A percentile compares a stretch with the other conserved stretches of the same genome.
Evolutionary conservation across 2,888 invertebrate genomes (phyloP).

Genomic region (Lycophotia porphyrea): DNA sequence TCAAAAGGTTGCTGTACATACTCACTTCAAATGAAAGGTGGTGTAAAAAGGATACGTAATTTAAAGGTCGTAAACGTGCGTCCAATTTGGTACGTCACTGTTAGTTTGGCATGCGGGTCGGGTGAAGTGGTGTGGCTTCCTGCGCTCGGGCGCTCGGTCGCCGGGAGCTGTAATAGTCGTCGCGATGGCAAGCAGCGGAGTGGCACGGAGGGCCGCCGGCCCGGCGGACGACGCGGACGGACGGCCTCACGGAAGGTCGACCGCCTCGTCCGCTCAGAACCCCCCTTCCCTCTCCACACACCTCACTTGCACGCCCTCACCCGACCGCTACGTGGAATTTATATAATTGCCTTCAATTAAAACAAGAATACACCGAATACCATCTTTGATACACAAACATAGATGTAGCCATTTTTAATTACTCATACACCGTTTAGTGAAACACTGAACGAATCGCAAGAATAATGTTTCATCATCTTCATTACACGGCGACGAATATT

Average conservation of each 20-base stretch:
- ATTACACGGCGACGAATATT: conserved; percentile 72
- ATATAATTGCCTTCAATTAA: conserved; percentile 89
- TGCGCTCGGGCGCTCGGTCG: conserved; percentile 57
- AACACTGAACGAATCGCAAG: conserved; percentile 59
- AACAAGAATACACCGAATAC: conserved; percentile 82
- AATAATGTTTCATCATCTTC: conserved; percentile 66
- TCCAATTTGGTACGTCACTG: conserved; percentile 57
- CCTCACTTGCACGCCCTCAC: conserved; percentile 66
- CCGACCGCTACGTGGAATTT: conserved; percentile 88
- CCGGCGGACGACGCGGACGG: conserved; percentile 72
- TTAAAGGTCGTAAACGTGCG: conserved; percentile 40
- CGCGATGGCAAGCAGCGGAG: conserved; percentile 76
- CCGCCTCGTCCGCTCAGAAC: conserved; percentile 77
- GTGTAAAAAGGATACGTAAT: conserved; percentile 47
- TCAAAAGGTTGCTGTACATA: background rate
- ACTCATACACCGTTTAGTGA: conserved; percentile 61
- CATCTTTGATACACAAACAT: conserved; percentile 74
- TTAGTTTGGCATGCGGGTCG: conserved; percentile 62
- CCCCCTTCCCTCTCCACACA: conserved; percentile 54
- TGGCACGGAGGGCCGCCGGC: conserved; percentile 80
- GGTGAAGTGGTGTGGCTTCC: conserved; percentile 62
- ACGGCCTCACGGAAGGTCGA: conserved; percentile 90
- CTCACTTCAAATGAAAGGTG: conserved; percentile 7
- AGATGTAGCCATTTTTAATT: conserved; percentile 66
- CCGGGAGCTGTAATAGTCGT: conserved; percentile 66